Percentiles rank a stretch among this genome's conserved stretches.
Conservation (phyloP, 2,888 invertebrate genomes). For the Harmothoe impar region DNA sequence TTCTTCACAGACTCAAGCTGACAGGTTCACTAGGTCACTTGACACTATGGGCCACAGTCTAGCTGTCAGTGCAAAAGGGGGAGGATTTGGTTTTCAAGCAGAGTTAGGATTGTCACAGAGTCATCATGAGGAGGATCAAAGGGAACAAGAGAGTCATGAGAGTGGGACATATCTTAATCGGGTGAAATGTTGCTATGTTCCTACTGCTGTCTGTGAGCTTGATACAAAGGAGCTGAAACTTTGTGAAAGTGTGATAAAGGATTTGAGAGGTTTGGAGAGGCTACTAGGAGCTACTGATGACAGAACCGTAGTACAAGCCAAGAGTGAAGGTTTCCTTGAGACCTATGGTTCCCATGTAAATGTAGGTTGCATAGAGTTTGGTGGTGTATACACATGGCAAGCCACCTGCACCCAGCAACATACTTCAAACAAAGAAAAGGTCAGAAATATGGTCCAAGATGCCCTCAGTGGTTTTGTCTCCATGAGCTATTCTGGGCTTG, state of each 20-base stretch:
- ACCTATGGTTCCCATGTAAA: not conserved
- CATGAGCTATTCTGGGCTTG: not conserved
- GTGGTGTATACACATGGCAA: not conserved
- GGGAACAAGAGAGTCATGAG: not conserved
- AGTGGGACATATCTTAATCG: not conserved
- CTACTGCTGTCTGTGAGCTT: not conserved
- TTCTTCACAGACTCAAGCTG: not conserved
- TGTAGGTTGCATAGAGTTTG: not conserved
- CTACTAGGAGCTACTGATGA: not conserved
- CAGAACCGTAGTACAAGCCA: not conserved
- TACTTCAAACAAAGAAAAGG: not conserved
- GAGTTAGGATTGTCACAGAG: not conserved
- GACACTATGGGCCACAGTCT: not conserved
- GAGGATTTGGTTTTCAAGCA: not conserved
- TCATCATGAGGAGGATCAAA: not conserved
- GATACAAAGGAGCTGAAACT: not conserved
- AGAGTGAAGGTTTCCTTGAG: not conserved
- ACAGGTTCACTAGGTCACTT: not conserved
- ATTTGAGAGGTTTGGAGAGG: not conserved
- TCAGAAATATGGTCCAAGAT: not conserved
- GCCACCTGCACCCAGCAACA: not conserved
- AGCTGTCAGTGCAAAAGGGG: not conserved
- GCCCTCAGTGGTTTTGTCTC: not conserved
- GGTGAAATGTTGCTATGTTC: not conserved
- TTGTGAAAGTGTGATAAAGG: not conserved